A percentile compares a stretch with the other conserved stretches of the same genome.
phyloP scores from a whole-genome alignment of 2,888 invertebrate species.

The Ophonus ardosiacus region DNA sequence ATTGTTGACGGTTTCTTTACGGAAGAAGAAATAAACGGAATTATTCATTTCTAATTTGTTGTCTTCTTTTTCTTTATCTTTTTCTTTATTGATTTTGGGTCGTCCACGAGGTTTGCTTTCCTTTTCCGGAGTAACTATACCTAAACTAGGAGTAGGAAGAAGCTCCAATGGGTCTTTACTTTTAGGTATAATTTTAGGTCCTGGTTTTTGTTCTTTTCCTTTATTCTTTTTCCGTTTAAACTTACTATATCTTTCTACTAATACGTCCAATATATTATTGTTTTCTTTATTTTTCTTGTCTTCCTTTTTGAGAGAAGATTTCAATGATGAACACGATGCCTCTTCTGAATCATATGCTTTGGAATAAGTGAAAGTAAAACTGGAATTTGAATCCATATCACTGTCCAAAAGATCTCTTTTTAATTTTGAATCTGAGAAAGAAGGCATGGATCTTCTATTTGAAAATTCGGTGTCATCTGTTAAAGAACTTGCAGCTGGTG shows the following conservation, averaged over 20 bases:
- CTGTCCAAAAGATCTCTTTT: constrained; percentile 78
- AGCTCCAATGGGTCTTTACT: constrained; percentile 78
- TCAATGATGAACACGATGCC: constrained; percentile 82
- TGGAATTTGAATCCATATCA: constrained; percentile 83
- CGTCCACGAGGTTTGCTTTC: constrained; percentile 50
- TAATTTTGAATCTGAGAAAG: constrained; percentile 68
- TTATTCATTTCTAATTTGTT: constrained; percentile 77
- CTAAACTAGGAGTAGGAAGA: constrained; percentile 82
- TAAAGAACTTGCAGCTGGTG: constrained; percentile 83
- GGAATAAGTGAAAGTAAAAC: constrained; percentile 78
- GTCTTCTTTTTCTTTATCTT: constrained; percentile 74
- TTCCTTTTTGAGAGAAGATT: constrained; percentile 76
- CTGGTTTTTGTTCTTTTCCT: constrained; percentile 78
- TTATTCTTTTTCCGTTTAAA: constrained; percentile 78
- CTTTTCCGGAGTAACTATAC: constrained; percentile 68
- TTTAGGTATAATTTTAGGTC: constrained; percentile 79
- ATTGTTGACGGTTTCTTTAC: constrained; percentile 83
- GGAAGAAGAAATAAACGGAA: constrained; percentile 81
- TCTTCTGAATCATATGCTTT: constrained; percentile 82
- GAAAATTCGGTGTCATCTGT: constrained; percentile 76
- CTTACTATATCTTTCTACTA: constrained; percentile 82
- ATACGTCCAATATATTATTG: constrained; percentile 82
- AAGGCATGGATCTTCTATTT: constrained; percentile 40
- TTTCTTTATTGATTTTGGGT: constrained; percentile 72
- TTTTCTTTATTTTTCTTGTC: constrained; percentile 74